Base-by-base conservation (phyloP, 2,113 vertebrate species). In the Erythrocercus mccallii region DNA sequence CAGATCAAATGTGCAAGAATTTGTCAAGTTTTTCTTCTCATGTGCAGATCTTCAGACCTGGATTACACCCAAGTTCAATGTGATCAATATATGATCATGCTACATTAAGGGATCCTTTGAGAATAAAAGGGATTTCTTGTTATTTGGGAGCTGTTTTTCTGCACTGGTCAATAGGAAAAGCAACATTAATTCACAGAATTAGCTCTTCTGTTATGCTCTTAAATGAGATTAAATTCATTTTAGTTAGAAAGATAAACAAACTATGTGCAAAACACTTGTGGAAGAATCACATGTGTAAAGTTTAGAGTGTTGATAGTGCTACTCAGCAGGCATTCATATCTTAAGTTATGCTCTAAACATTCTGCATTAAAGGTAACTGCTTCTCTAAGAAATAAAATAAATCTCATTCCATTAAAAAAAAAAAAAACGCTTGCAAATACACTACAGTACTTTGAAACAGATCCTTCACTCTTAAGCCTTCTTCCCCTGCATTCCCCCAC, bases 401-500 rank as follows among this genome's bases (percentile, higher is more conserved):
- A 93, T 94, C 8, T 57, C 25, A 56, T 66, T 76, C 57, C 12
- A 81, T 51, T 12, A 19, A n/a, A 77, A 68, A 44, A 35, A 62
- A 40, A 21, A 11, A 50, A 22, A 45, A 54, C 47, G 16, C 48
- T 88, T 70, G 68, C 73, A 92, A 82, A 78, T 90, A 50, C 12
- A 57, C 77, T 91, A 82, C 77, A 87, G 83, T 86, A 95, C 85
- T 92, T 84, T 92, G 92, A 91, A 90, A 96, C 64, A 92, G 91
- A 85, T 70, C 82, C 88, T 93, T 81, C 57, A 89, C 78, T 82
- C 64, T 77, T 77, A 88, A 88, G 64, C 82, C 73, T 95, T 74
- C 86, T 92, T 93, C 60, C 92, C 87, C 56, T 94, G 65, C 47
- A 0, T 85, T 66, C 45, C 81, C 45, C 73, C 66, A 88, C 76